Evolutionary conservation across 2,113 vertebrate species (phyloP).

Genomic region (Plotosus lineatus): DNA sequence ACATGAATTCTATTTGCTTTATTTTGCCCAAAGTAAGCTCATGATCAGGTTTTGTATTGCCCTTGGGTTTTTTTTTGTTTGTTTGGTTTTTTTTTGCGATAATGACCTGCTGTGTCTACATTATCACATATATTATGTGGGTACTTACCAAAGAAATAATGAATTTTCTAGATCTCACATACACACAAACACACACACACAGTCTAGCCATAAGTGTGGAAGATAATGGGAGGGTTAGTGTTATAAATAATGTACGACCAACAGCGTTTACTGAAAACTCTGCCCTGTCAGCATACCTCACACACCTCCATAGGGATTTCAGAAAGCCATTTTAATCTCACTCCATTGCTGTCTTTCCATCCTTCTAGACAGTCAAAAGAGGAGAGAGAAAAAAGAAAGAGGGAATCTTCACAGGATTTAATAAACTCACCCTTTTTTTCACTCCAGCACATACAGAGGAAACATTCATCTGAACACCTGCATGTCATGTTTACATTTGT

Average conservation of each 20-base stretch:
- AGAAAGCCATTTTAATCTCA: conserved; percentile 59
- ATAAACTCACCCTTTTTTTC: conserved; percentile 68
- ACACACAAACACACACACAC: conserved; percentile 32
- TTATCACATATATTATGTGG: conserved; percentile 19
- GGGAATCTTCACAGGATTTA: conserved; percentile 61
- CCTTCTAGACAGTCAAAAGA: conserved; percentile 27
- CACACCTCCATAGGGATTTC: conserved; percentile 47
- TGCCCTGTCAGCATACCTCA: conserved; percentile 59
- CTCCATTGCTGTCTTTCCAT: conserved; percentile 39
- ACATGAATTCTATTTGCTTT: not conserved
- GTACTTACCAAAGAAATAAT: conserved; percentile 15
- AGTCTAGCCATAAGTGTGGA: conserved; percentile 1
- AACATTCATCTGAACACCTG: conserved; percentile 36
- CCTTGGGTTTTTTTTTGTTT: too few species aligned
- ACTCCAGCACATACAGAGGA: conserved; percentile 46
- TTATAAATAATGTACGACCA: conserved; percentile 61
- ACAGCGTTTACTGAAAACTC: conserved; percentile 53
- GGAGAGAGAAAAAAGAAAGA: conserved; percentile 57
- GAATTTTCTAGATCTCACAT: conserved; percentile 21
- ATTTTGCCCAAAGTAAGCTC: not conserved
- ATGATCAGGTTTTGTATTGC: not conserved
- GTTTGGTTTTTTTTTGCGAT: not conserved
- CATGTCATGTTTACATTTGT: conserved; percentile 23
- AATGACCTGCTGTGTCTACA: conserved; percentile 10
- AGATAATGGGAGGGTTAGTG: conserved; percentile 52